phyloP scores from a whole-genome alignment of 2,888 invertebrate genomes.

The Agonopterix arenella region DNA sequence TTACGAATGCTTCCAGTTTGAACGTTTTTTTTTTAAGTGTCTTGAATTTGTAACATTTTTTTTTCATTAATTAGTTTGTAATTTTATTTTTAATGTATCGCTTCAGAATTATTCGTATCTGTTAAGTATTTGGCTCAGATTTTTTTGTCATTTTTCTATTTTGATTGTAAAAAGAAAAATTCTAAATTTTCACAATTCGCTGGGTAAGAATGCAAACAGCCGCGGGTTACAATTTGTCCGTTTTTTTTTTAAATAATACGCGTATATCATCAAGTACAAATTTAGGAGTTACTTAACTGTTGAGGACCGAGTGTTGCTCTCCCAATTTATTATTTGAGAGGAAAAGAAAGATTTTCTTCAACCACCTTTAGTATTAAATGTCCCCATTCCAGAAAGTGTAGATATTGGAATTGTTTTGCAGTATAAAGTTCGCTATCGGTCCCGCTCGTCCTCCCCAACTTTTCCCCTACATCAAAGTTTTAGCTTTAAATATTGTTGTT shows the following conservation, averaged over 20 bases:
- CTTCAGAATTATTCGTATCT: conserved; percentile 42
- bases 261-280: conserved; percentile 66
- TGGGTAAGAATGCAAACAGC: background rate
- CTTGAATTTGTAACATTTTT: conserved; percentile 54
- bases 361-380: conserved; percentile 16
- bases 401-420: conserved; percentile 14
- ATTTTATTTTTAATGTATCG: conserved; percentile 55
- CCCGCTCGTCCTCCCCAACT: conserved; percentile 39
- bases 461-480: conserved; percentile 57
- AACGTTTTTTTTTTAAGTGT: conserved; percentile 48
- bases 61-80: conserved; percentile 63
- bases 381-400: conserved; percentile 43
- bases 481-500: conserved; percentile 76
- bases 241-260: conserved; percentile 17
- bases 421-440: conserved; percentile 47
- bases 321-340: conserved; percentile 8
- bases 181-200: background rate
- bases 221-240: too few species aligned
- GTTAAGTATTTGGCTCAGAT: conserved; percentile 44
- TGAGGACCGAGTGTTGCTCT: conserved; percentile 29
- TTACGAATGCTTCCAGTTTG: conserved; percentile 66
- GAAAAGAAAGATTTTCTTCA: background rate
- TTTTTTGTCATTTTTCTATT: conserved; percentile 21
- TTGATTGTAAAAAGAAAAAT: conserved; percentile 41
- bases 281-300: conserved; percentile 50